phyloP scores from a whole-genome alignment of 2,797 vertebrate species.

The Tapirus indicus region DNA sequence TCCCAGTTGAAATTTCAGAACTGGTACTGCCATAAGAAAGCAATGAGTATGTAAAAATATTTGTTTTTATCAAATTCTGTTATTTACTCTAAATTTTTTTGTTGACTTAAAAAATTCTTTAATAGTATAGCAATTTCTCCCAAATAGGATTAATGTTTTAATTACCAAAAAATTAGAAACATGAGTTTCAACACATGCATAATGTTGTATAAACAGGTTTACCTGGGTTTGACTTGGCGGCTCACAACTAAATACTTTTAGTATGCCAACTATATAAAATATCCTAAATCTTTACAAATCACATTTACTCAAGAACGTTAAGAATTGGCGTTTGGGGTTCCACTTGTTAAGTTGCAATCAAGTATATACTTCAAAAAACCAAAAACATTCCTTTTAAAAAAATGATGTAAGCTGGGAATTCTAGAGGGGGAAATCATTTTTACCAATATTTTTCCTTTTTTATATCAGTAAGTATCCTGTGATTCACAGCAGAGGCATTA shows the following conservation, averaged over 20 bases:
- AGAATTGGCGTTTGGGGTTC: conserved; percentile 25
- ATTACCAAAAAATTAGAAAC: conserved; percentile 35
- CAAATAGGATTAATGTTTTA: not conserved
- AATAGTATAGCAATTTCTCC: not conserved
- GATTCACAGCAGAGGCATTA: not conserved
- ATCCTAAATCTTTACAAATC: conserved; percentile 56
- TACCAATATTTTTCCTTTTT: not conserved
- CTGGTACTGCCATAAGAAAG: not conserved
- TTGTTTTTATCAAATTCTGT: conserved; percentile 33
- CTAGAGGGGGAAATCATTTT: not conserved
- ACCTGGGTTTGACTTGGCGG: conserved; percentile 11
- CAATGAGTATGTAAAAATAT: conserved; percentile 7
- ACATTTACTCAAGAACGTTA: conserved; percentile 64
- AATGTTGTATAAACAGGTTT: conserved; percentile 26
- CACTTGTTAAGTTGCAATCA: conserved; percentile 36
- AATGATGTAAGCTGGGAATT: not conserved
- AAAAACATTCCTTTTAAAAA: conserved; percentile 50
- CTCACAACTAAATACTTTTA: conserved; percentile 55
- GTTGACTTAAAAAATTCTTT: conserved; percentile 26
- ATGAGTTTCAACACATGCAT: not conserved
- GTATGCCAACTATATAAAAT: conserved; percentile 51
- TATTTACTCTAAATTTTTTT: not conserved
- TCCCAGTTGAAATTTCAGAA: conserved; percentile 28
- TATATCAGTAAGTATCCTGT: not conserved
- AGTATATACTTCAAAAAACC: conserved; percentile 24